Percentiles rank a stretch among this genome's conserved stretches.
Conservation (phyloP, 2,113 vertebrate genomes). For the Mionectes macconnelli region DNA sequence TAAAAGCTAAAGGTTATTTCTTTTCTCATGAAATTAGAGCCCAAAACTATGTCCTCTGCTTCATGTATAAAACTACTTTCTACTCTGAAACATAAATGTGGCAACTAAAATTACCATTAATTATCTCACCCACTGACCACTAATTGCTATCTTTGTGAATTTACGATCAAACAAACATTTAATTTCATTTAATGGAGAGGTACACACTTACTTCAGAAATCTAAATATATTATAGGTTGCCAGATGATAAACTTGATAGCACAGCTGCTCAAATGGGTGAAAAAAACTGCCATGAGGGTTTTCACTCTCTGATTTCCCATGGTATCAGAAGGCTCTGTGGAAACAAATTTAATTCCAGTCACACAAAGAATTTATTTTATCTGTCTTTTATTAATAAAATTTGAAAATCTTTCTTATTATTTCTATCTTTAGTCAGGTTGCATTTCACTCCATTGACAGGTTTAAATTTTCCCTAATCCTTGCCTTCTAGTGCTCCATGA, state of each 20-base stretch:
- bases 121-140: neutral
- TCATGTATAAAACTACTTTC: neutral
- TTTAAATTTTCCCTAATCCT: neutral
- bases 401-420: neutral
- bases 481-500: neutral
- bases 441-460: neutral
- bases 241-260: conserved; percentile 11
- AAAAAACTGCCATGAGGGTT: neutral
- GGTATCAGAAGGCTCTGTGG: neutral
- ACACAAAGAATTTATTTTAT: neutral
- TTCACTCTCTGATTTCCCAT: neutral
- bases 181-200: conserved; percentile 2
- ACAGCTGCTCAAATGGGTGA: neutral
- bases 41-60: neutral
- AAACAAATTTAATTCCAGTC: neutral
- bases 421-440: neutral
- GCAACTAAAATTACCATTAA: neutral
- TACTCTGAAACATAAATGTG: neutral
- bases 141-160: neutral
- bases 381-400: neutral
- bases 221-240: neutral
- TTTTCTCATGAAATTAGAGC: neutral
- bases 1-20: neutral
- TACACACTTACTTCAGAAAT: neutral
- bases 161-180: neutral